These are phyloP conservation scores for Anoncus sp. DNA, from an alignment of 2,888 invertebrate genomes.

Conservation along the genomic window DNA sequence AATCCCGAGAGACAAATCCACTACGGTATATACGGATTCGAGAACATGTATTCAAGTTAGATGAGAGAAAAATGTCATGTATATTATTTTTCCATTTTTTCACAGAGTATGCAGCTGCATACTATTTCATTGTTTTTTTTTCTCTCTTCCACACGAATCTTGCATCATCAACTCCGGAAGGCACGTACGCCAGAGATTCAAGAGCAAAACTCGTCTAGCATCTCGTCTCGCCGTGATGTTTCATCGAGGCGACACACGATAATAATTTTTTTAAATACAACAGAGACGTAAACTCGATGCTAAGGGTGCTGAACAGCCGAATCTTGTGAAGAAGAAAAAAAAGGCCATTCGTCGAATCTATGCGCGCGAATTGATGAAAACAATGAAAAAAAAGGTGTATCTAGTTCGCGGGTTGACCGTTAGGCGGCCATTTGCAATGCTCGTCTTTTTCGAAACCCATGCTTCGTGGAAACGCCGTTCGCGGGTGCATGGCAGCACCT, in stretches of 20 bases:
- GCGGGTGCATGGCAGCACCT: too few species aligned
- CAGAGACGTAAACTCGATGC: not conserved
- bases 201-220: conserved; percentile 21
- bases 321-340: too few species aligned
- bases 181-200: conserved; percentile 24
- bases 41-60: not conserved
- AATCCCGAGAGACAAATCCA: not conserved
- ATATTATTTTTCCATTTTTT: conserved; percentile 15
- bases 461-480: too few species aligned
- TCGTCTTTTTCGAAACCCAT: too few species aligned
- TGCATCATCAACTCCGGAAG: not conserved
- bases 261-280: not conserved
- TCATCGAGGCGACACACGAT: conserved; percentile 4
- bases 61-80: not conserved
- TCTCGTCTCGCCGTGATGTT: conserved; percentile 1
- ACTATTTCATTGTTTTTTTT: too few species aligned
- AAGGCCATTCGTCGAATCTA: too few species aligned
- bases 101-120: too few species aligned
- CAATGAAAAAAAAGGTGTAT: too few species aligned
- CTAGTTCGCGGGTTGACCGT: too few species aligned
- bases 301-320: not conserved
- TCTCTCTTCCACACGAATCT: not conserved
- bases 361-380: too few species aligned
- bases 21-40: too few species aligned
- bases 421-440: too few species aligned